These are phyloP conservation scores for Drosophila simulans DNA, from an alignment of 1,140 invertebrate species.

Conservation along the genomic window DNA sequence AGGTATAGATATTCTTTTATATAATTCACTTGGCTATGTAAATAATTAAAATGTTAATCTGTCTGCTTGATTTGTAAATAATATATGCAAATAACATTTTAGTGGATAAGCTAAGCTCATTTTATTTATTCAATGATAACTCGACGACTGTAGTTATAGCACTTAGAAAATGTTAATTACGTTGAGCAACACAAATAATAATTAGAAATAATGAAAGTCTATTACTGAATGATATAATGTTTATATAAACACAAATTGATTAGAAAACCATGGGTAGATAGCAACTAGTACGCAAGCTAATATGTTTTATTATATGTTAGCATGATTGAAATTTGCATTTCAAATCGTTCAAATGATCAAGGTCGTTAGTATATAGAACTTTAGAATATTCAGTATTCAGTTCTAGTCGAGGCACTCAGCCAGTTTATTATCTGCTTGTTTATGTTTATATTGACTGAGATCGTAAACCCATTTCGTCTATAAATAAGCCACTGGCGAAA, in stretches of 20 bases:
- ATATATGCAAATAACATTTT: background rate
- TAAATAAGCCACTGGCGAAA: slow-evolving; percentile 1
- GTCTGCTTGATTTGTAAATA: background rate
- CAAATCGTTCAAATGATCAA: background rate
- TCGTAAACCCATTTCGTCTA: slow-evolving; percentile 27
- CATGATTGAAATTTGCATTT: background rate
- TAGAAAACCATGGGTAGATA: background rate
- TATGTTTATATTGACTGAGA: slow-evolving; percentile 28
- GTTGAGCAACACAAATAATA: too few relatives aligned
- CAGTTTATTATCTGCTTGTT: slow-evolving; percentile 26
- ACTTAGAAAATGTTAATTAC: background rate
- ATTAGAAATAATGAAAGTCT: background rate
- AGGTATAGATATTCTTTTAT: background rate
- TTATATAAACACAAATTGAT: background rate
- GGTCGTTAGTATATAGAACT: background rate
- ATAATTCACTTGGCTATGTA: background rate
- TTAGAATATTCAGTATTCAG: slow-evolving; percentile 1
- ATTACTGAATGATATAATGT: background rate
- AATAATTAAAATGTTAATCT: background rate
- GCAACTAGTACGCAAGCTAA: too few relatives aligned
- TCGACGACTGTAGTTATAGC: background rate
- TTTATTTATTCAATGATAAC: background rate
- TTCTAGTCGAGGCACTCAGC: slow-evolving; percentile 11
- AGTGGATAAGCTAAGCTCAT: slow-evolving; percentile 6
- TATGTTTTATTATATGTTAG: background rate